Evolutionary conservation across 2,888 invertebrate species (phyloP), one percentile per base, ranked within the genome.

Genomic region (Patella depressa): DNA sequence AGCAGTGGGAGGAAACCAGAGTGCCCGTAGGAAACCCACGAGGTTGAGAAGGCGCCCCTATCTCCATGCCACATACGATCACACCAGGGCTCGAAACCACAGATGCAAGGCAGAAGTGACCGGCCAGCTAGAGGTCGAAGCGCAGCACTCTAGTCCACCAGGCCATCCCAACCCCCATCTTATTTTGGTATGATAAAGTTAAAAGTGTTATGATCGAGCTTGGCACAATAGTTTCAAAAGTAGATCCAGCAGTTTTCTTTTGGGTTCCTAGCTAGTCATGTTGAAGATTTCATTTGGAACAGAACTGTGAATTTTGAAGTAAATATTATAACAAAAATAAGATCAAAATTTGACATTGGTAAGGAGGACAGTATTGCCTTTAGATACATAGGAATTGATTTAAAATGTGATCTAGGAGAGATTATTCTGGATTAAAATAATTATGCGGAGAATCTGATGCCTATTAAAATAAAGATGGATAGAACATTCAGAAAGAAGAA

Each of bases 261-360:
- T 75, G 75, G 73, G 11, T 29, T 76, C 4, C 19, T 78, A 71
- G 76, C 76, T 53, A 70, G 79, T 45, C 76, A 79, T 74, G 76
- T 79, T 7, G 79, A 79, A 24, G 75, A 70, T 24, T 75, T 75
- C 17, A 71, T 71, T 29, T 75, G 71, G 75, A 70, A 53, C 1
- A 70, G 55, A n/a, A 54, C 70, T 54, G 54, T 3, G 24, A 34
- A 53, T 9, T 79, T 79, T 24, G 72, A 74, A 70, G 24, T 59
- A 54, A 53, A 19, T 5, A 72, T 74, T n/a, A 79, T 79, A 5
- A 14, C 57, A 17, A n/a, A 70, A 69, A 71, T 76, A 7, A 53
- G 77, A 15, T n/a, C 55, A 19, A 71, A 24, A 53, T 57, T 77
- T 57, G 53, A 45, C 17, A 77, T 73, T 71, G 75, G 75, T 53